Percentiles rank a stretch among this genome's conserved stretches.
Evolutionary conservation across 2,113 vertebrate genomes (phyloP).

Genomic region (Myiopsitta monachus): DNA sequence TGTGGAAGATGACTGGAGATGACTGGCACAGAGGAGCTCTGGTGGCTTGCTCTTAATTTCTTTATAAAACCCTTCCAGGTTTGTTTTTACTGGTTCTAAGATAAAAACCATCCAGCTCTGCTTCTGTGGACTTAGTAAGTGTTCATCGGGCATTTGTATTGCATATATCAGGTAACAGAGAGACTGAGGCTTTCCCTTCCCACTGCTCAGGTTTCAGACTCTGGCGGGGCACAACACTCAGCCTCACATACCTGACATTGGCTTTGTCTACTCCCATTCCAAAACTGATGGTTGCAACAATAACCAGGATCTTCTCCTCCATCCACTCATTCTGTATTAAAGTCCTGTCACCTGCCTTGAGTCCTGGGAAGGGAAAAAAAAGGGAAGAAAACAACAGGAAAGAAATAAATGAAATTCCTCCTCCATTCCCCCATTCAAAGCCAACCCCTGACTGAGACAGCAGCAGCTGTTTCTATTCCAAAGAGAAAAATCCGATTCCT

Average conservation of each 20-base stretch:
- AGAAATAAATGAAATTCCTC: background rate
- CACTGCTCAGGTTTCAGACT: background rate
- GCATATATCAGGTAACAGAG: background rate
- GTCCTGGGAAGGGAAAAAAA: constrained; percentile 70
- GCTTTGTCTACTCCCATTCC: constrained; percentile 99
- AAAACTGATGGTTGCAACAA: constrained; percentile 97
- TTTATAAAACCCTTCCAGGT: background rate
- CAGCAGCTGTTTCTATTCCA: background rate
- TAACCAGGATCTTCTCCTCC: constrained; percentile 89
- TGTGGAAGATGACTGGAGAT: background rate
- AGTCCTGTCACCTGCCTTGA: constrained; percentile 87
- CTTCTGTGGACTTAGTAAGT: background rate
- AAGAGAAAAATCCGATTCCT: background rate
- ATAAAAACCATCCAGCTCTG: background rate
- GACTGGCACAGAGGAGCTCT: background rate
- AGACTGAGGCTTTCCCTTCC: background rate
- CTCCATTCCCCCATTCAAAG: background rate
- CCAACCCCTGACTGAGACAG: background rate
- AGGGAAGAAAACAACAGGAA: background rate
- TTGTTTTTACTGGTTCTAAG: background rate
- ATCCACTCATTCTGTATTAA: constrained; percentile 92
- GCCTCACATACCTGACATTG: constrained; percentile 85
- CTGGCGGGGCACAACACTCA: background rate
- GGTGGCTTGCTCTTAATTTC: background rate
- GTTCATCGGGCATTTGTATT: background rate